Evolutionary conservation across 2,888 invertebrate genomes (phyloP), one percentile per base, ranked within the genome.

Genomic region (Sarcophaga caerulescens): DNA sequence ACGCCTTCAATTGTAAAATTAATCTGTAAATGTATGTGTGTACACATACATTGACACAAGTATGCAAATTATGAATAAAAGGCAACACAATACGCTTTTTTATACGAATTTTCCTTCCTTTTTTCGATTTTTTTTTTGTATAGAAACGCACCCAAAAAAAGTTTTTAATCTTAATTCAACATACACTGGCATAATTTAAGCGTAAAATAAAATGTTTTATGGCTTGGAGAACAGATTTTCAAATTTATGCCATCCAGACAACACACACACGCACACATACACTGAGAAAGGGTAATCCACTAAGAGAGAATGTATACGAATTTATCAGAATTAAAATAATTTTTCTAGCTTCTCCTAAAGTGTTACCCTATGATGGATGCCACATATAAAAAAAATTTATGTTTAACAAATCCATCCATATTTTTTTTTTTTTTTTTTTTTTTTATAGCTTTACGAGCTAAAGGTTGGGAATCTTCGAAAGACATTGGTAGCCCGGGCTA

Each of bases 121-220:
- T 35, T 6, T 35, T 35, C 8, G 35, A 35, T 8, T 35, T 6
- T 35, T 35, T 35, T 35, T 35, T 35, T 35, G 35, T 35, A 35
- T 35, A 71, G 35, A 69, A 85, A 77, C 80, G 74, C 83, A 74
- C 85, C 83, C 85, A 83, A 80, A 83, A 77, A 85, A 52, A 78
- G 11, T 73, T 76, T 79, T 60, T 65, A 59, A 77, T 65, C 63
- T 65, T 60, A 74, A 83, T 83, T 77, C 57, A 69, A 69, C 35
- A 77, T 60, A 70, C 35, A 35, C 57, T 68, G 35, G 4, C 21
- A 62, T 14, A 60, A 21, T 77, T 71, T 35, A 75, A 80, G 76
- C 68, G 62, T 75, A 68, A 83, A 80, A 63, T 77, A 52, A 84
- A 77, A 74, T 70, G 68, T 74, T 81, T 81, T 63, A 73, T 77